phyloP scores from a whole-genome alignment of 2,797 vertebrate genomes.

The Coccyzus lansbergi region DNA sequence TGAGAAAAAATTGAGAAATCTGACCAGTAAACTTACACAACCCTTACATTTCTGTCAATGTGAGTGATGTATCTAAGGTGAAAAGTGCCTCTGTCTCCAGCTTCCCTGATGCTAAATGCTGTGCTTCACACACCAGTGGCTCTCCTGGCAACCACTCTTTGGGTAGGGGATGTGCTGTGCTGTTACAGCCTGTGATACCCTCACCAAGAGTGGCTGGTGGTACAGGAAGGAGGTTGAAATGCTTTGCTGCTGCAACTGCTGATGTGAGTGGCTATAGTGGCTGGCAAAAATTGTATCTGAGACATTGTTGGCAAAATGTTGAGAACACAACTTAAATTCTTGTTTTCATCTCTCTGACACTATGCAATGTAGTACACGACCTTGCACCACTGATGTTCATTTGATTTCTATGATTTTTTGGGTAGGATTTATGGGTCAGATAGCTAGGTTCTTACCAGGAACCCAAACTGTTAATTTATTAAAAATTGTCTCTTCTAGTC shows the following conservation, averaged over 20 bases:
- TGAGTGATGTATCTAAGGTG: background rate
- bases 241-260: background rate
- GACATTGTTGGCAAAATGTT: fast-evolving
- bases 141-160: fast-evolving
- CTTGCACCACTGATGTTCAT: background rate
- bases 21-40: background rate
- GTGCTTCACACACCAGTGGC: fast-evolving
- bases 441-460: background rate
- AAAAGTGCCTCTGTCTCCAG: background rate
- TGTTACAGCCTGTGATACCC: background rate
- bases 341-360: background rate
- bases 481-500: background rate
- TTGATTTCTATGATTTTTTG: background rate
- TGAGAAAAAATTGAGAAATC: background rate
- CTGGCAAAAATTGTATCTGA: background rate
- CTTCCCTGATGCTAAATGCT: background rate
- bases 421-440: background rate
- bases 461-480: background rate
- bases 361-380: background rate
- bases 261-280: background rate
- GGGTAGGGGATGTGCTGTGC: no score
- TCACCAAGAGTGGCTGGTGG: background rate
- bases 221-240: background rate
- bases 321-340: background rate
- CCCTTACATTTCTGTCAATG: background rate